Evolutionary conservation across 2,797 vertebrate genomes (phyloP), one percentile per base, ranked within the genome.

Genomic region (Parauchenoglanis ngamensis): DNA sequence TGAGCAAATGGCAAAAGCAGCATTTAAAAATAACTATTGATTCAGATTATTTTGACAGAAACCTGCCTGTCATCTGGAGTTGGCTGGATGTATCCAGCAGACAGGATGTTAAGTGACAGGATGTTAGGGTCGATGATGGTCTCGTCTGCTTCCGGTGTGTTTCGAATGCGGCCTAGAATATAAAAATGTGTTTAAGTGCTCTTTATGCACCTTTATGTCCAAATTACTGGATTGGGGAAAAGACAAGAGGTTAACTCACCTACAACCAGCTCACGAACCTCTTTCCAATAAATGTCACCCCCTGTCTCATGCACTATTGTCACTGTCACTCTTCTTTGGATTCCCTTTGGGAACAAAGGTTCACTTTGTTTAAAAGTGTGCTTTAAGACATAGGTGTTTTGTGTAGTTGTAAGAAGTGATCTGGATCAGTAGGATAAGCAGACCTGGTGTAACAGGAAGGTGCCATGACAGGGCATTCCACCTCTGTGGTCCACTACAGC

Each of bases 401-500:
- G 15, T 63, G 40, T 63, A 28, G 28, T 57, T 44, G 57, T 85
- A 56, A 54, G 56, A 77, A 65, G 49, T 67, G 46, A 68, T 86
- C 23, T n/a, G 44, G 28, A 67, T 15, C 15, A 31, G 23, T 8
- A 68, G 21, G 56, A 80, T 8, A 15, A 86, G 75, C 67, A 52
- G 89, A 99, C 98, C 97, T 99, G 98, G 92, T 99, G 98, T 70
- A 99, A 96, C 10, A 99, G 94, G 95, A 98, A 99, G 17, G 97
- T 99, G 49, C 98, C 98, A 44, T 98, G 96, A 92, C 98, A 99
- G 0, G 98, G 98, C 97, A 99, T 97, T 70, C 98, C 98, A 40
- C 96, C 97, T 17, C 98, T 97, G 93, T 99, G 98, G 92, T 99
- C 98, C 91, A 99, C 98, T 4, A 97, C 96, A 0, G 98, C 97